Evolutionary conservation across 2,113 vertebrate species (phyloP), one percentile per base, ranked within the genome.

Genomic region (Laticauda colubrina): DNA sequence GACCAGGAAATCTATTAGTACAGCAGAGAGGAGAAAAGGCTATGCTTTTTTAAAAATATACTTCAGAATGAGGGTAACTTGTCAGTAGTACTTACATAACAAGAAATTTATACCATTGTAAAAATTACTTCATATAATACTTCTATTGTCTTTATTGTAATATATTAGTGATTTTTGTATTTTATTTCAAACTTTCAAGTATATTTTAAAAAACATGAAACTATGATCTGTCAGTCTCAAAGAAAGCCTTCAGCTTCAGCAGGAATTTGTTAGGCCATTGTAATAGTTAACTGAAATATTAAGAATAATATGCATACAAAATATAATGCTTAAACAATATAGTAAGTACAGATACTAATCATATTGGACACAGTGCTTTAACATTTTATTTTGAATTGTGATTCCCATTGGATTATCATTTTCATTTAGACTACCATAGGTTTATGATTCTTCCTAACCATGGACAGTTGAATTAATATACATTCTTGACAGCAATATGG

Each of bases 1-100:
- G 89, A 75, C 91, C 90, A 94, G 75, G 34, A 89, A 91, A 54
- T 81, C 93, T 89, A 81, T 93, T 93, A 90, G 15, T 89, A 91
- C 69, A 61, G 53, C 23, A 45, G 56, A 48, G 9, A 57, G 88
- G 51, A 95, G 92, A 69, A 5, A 90, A 86, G 75, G 24, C 15
- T 29, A 43, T 55, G n/a, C 75, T 5, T 29, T 55, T 53, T 4
- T n/a, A 81, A 81, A 81, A 39, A 81, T 81, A 81, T 81, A 39
- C 34, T 81, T 81, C 69, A 81, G 34, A 81, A 21, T 81, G 75
- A 81, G 34, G 34, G 34, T 43, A 43, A 81, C 18, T 87, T 14
- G 39, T 11, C 34, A 45, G 7, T 20, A n/a, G 43, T 34, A 39
- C 20, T 2, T n/a, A 54, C 23, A 51, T 69, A n/a, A 56, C 29